Base-by-base conservation (phyloP, 2,888 invertebrate genomes). In the Hypomecis punctinalis region DNA sequence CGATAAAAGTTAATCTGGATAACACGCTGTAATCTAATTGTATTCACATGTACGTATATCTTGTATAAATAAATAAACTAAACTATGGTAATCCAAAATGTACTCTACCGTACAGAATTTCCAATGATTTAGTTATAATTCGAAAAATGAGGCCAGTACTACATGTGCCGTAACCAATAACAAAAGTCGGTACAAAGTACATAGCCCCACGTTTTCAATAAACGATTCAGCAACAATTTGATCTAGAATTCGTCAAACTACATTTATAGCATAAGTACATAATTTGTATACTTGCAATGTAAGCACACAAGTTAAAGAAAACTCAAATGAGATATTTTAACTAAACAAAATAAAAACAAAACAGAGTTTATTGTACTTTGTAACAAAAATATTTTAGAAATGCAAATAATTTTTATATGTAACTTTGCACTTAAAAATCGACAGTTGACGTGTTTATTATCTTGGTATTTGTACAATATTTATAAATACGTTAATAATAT, bases 211-310 rank as follows among this genome's bases (percentile, higher is more conserved):
- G 35, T 23, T 35, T n/a, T 7, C 45, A 11, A 58, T 11, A 8
- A 54, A 43, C 36, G 36, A 49, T 36, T 42, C 58, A 49, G 49
- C 58, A 51, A 49, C 0, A 58, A 59, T 43, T 49, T 45, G 51
- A 43, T 51, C 43, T 35, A 37, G 8, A 49, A 13, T 48, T 40
- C 37, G 39, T 35, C 13, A 42, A 35, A 47, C 9, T 7, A 45
- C 6, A 7, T 45, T 23, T 23, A 13, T 35, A 35, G 10, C 5
- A 10, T 35, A 9, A 5, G 8, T 4, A 10, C 35, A 10, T 5
- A 35, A 33, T n/a, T 5, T 48, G n/a, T 23, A 46, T 46, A 6
- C 5, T 46, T 9, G 9, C 10, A 40, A 40, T 40, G 9, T 39
- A 1, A 5, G 40, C 23, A 23, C 23, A 23, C 1, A 23, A 23